Conservation (phyloP, 37 sponge, comb jelly and placozoan genomes). For the Aplysina aerophoba region DNA sequence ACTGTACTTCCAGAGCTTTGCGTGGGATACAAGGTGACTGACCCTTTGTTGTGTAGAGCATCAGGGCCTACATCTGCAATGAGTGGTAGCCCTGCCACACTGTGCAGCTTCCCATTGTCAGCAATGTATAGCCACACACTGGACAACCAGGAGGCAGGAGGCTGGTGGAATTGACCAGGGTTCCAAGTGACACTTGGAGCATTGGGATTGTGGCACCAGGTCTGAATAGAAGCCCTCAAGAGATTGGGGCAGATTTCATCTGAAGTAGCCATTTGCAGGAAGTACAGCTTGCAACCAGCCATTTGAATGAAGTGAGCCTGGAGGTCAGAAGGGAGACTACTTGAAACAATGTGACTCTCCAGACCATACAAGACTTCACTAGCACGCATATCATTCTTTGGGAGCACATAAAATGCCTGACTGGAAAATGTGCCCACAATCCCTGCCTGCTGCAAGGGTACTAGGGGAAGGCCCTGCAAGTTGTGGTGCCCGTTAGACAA, state of each 20-base stretch:
- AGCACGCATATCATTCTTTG: background rate
- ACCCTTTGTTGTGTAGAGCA: background rate
- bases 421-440: background rate
- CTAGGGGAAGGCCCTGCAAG: constrained; percentile 39
- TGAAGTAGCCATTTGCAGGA: constrained; percentile 25
- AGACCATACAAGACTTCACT: background rate
- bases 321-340: background rate
- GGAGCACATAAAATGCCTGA: constrained; percentile 26
- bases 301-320: background rate
- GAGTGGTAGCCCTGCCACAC: constrained; percentile 30
- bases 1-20: background rate
- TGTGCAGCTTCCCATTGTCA: background rate
- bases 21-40: background rate
- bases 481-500: background rate
- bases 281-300: background rate
- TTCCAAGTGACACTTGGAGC: constrained; percentile 31
- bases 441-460: constrained; percentile 26
- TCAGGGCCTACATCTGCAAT: constrained; percentile 18
- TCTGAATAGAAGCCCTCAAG: constrained; percentile 29
- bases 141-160: constrained; percentile 46
- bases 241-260: constrained; percentile 25
- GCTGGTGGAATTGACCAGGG: constrained; percentile 37
- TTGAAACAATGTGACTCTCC: background rate
- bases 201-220: constrained; percentile 30
- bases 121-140: constrained; percentile 53